phyloP scores from a whole-genome alignment of 2,797 vertebrate species.

The Pangasius djambal region DNA sequence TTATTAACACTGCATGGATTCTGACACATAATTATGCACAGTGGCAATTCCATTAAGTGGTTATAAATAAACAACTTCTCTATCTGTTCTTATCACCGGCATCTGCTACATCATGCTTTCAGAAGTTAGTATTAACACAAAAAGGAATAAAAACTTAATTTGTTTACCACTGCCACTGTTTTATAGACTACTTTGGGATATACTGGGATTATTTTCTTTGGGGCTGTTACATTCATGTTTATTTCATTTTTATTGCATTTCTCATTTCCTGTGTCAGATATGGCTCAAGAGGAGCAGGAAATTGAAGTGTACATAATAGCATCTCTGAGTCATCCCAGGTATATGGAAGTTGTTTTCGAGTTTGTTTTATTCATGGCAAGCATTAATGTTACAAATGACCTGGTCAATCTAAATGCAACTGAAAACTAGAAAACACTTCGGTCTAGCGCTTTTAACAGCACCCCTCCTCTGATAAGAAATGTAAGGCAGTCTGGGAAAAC shows the following conservation, averaged over 20 bases:
- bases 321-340: background rate
- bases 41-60: background rate
- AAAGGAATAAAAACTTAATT: background rate
- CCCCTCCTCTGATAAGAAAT: background rate
- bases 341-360: background rate
- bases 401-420: background rate
- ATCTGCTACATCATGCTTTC: background rate
- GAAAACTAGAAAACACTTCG: background rate
- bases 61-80: slow-evolving; percentile 7
- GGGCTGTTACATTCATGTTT: background rate
- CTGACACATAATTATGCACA: background rate
- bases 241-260: background rate
- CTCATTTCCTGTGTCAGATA: background rate
- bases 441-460: background rate
- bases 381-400: background rate
- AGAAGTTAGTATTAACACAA: background rate
- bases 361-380: slow-evolving; percentile 10
- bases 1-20: background rate
- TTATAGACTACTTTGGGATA: background rate
- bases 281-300: background rate
- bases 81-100: background rate
- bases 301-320: background rate
- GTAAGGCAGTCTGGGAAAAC: background rate
- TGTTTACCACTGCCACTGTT: background rate
- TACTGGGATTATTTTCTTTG: background rate